Evolutionary conservation across 2,888 invertebrate species (phyloP).

Genomic region (Troides aeacus): DNA sequence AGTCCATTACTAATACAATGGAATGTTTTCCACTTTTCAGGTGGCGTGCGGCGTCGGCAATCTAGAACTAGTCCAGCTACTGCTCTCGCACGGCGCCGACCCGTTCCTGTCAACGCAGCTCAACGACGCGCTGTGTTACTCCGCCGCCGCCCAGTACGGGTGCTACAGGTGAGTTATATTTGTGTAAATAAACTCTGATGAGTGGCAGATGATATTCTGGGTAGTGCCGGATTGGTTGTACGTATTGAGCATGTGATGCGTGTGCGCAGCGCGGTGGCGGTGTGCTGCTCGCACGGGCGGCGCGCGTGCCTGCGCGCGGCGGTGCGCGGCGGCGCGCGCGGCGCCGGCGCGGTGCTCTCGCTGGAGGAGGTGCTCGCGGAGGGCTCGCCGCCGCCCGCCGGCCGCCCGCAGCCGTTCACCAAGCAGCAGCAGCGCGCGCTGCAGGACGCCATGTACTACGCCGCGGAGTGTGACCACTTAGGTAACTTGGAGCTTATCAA

Average conservation of each 20-base stretch:
- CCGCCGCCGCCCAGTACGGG: conserved; percentile 91
- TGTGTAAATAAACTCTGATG: too few relatives aligned
- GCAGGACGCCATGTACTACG: conserved; percentile 97
- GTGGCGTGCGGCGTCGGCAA: conserved; percentile 90
- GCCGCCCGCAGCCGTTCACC: conserved; percentile 77
- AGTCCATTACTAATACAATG: too few relatives aligned
- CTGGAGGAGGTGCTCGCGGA: conserved; percentile 95
- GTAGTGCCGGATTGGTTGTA: too few relatives aligned
- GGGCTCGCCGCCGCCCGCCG: conserved; percentile 74
- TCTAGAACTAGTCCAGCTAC: conserved; percentile 87
- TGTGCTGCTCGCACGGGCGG: conserved; percentile 94
- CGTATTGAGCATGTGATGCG: too few relatives aligned
- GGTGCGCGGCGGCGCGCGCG: conserved; percentile 79
- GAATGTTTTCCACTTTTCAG: conserved; percentile 45
- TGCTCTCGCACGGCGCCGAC: conserved; percentile 92
- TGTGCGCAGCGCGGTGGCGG: conserved; percentile 86
- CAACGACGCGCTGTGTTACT: conserved; percentile 91
- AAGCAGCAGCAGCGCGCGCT: conserved; percentile 91
- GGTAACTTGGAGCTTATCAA: conserved; percentile 62
- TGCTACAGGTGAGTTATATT: conserved; percentile 82
- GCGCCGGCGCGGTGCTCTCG: conserved; percentile 88
- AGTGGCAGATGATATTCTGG: too few relatives aligned
- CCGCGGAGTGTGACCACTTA: conserved; percentile 93
- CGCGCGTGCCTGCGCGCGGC: conserved; percentile 87
- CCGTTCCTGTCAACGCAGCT: conserved; percentile 92